These are phyloP conservation scores for Hartigia nigra DNA, from an alignment of 2,888 invertebrate species.

Conservation along the genomic window DNA sequence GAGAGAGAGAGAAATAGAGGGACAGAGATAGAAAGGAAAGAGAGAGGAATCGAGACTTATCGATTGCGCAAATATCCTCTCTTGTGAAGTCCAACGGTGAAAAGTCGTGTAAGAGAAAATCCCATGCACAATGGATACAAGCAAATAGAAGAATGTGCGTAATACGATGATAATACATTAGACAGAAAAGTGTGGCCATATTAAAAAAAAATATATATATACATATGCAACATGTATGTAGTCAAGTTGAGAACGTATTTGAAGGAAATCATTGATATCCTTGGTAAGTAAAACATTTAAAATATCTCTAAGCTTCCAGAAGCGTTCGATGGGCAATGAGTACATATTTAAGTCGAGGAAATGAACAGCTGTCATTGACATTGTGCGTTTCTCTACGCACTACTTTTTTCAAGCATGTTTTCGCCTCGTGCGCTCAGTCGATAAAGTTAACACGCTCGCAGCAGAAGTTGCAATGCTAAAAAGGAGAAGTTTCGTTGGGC, in stretches of 20 bases:
- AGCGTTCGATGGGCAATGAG: neutral
- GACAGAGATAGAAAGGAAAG: too few relatives aligned
- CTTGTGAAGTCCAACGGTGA: neutral
- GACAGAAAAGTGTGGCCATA: neutral
- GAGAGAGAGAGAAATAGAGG: conserved; percentile 6
- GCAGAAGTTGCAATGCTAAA: neutral
- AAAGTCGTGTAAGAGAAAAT: neutral
- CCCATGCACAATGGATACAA: neutral
- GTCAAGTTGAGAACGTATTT: neutral
- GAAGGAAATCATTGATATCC: neutral
- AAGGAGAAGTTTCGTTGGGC: neutral
- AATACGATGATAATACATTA: neutral
- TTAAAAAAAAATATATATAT: neutral
- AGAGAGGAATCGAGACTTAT: conserved; percentile 11
- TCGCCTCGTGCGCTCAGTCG: conserved; percentile 4
- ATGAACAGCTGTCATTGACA: conserved; percentile 61
- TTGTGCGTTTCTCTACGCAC: conserved; percentile 41
- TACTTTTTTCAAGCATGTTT: conserved; percentile 26
- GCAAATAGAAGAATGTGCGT: neutral
- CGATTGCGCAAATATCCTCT: conserved; percentile 18
- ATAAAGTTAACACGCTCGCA: neutral
- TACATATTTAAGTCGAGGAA: conserved; percentile 15
- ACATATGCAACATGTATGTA: neutral
- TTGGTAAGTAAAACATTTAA: neutral
- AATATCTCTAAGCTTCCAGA: neutral